Evolutionary conservation across 92 coral and sea anemone genomes (phyloP).

Genomic region (Scolanthus callimorphus): DNA sequence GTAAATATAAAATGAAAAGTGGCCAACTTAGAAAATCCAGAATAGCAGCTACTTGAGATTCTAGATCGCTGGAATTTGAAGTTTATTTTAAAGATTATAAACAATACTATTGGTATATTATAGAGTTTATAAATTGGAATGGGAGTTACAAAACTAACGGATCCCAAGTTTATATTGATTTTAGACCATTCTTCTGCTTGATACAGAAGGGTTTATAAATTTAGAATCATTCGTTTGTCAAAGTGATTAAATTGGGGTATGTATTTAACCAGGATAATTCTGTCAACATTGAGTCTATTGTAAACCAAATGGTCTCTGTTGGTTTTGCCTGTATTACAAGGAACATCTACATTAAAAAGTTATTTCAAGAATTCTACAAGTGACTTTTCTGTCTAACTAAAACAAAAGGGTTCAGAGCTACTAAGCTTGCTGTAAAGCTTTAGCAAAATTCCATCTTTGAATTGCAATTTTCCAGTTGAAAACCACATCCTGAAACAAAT

Average conservation of each 20-base stretch:
- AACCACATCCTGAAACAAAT: background rate
- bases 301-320: conserved; percentile 13
- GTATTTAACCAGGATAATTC: background rate
- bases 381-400: background rate
- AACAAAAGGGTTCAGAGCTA: background rate
- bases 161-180: too few relatives aligned
- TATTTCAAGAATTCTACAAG: conserved; percentile 7
- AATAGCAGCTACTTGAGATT: too few relatives aligned
- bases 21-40: too few relatives aligned
- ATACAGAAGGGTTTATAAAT: background rate
- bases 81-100: too few relatives aligned
- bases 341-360: conserved; percentile 23
- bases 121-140: background rate
- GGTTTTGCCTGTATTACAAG: conserved; percentile 11
- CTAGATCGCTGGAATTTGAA: too few relatives aligned
- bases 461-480: too few relatives aligned
- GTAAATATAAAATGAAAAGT: background rate
- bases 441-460: too few relatives aligned
- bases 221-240: conserved; percentile 5
- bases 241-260: background rate
- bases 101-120: background rate
- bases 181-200: background rate
- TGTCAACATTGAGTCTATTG: conserved; percentile 8
- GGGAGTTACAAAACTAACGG: background rate
- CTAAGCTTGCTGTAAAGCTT: conserved; percentile 2